These are phyloP conservation scores for Actinia equina DNA, from an alignment of 64 coral and sea anemone species.

Conservation along the genomic window DNA sequence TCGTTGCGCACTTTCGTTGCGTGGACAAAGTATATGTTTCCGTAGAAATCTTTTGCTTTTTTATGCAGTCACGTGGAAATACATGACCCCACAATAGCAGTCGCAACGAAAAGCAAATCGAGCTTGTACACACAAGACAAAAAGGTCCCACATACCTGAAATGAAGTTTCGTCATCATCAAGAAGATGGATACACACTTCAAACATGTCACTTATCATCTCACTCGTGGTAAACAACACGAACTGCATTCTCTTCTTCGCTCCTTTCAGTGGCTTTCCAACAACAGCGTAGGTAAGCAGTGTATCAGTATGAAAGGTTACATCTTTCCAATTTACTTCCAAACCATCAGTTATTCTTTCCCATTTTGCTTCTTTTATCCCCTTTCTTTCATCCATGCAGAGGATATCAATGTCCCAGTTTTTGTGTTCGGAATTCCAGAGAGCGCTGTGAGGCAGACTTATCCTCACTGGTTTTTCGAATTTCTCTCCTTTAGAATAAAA, in stretches of 20 bases:
- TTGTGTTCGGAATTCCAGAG: neutral
- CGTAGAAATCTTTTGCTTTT: no score
- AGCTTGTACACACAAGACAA: no score
- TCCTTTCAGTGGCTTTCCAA: slow-evolving; percentile 1
- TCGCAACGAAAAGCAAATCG: no score
- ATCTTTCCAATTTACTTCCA: slow-evolving; percentile 25
- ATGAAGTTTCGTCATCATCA: slow-evolving; percentile 21
- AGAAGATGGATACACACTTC: slow-evolving; percentile 25
- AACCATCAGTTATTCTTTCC: neutral
- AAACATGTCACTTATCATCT: slow-evolving; percentile 30
- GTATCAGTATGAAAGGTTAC: slow-evolving; percentile 13
- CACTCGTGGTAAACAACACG: slow-evolving; percentile 15
- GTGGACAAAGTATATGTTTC: no score
- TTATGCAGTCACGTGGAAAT: no score
- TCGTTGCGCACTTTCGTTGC: no score
- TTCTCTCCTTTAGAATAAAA: neutral
- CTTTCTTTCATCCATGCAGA: slow-evolving; percentile 5
- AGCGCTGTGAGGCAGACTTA: slow-evolving; percentile 41
- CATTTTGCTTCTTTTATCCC: neutral
- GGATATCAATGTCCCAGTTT: slow-evolving; percentile 23
- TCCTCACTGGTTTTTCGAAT: neutral
- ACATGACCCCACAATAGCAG: no score
- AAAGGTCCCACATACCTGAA: neutral
- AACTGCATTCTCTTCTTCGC: slow-evolving; percentile 46
- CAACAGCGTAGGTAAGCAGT: slow-evolving; percentile 27